Conservation (phyloP, 2,888 invertebrate species). For the Gerosis bhagava region DNA sequence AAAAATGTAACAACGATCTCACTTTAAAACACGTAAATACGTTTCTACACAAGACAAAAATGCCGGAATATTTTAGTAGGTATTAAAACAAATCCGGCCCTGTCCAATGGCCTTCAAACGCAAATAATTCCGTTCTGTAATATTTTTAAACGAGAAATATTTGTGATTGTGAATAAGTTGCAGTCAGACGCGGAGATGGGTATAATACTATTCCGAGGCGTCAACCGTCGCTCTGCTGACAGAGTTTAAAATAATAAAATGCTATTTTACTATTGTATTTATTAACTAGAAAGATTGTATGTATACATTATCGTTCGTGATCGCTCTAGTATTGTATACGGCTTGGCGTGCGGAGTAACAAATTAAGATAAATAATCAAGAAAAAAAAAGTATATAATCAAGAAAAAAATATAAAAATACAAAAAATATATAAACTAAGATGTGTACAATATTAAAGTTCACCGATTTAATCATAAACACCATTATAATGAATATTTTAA, state of each 20-base stretch:
- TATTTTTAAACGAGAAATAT: conserved; percentile 24
- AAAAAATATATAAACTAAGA: conserved; percentile 53
- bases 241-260: conserved; percentile 36
- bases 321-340: conserved; percentile 77
- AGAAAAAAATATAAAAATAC: conserved; percentile 46
- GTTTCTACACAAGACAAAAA: conserved; percentile 5
- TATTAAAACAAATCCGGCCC: conserved; percentile 52
- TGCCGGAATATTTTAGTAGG: conserved; percentile 5
- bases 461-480: conserved; percentile 53
- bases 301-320: conserved; percentile 65
- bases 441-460: conserved; percentile 78
- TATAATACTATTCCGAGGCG: conserved; percentile 10
- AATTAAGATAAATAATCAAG: conserved; percentile 64
- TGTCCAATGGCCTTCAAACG: conserved; percentile 43
- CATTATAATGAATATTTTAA: conserved; percentile 66
- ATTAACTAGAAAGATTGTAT: conserved; percentile 63
- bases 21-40: conserved; percentile 4
- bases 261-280: conserved; percentile 74
- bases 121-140: conserved; percentile 24
- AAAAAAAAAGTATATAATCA: conserved; percentile 47
- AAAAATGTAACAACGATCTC: too few relatives aligned
- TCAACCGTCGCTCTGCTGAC: conserved; percentile 10
- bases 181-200: conserved; percentile 27
- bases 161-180: conserved; percentile 16
- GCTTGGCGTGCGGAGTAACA: conserved; percentile 71